Evolutionary conservation across 2,888 invertebrate species (phyloP), one percentile per base, ranked within the genome.

Genomic region (Drosophila anceps): DNA sequence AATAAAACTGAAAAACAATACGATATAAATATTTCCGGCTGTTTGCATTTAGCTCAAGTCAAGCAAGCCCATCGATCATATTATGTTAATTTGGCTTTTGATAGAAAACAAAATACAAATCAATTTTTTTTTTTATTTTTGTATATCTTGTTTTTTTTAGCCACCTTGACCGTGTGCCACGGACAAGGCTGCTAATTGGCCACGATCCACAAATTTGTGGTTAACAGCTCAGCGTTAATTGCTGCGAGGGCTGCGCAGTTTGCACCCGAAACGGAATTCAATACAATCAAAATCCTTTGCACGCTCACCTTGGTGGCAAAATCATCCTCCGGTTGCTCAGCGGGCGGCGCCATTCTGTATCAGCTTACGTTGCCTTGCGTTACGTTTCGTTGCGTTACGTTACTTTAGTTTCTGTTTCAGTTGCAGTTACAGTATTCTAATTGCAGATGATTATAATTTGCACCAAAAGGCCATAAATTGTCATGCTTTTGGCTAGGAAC

Each of bases 401-500:
- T 54, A 76, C 7, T n/a, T 10, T 13, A 15, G 13, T 9, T 44
- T 46, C 27, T 8, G 13, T 9, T 24, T 46, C 27, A 13, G 7
- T 13, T 37, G 10, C n/a, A 29, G 18, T 12, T 18, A 3, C n/a
- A 10, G 13, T 29, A 20, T 44, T 72, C 43, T 73, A 91, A 74
- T 90, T 87, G 33, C 92, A 92, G 81, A 92, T 88, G 60, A 92
- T 76, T 62, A 92, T 92, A 35, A 92, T 92, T 90, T 92, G 92
- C 66, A 92, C 92, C 60, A 92, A 84, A 41, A 92, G 84, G 53
- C 91, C 91, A 88, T 92, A 92, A 76, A 92, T 83, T 68, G 92
- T 92, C 92, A 92, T 92, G 73, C 74, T 91, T 67, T 67, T 51
- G 27, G 27, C 15, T 24, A 18, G n/a, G 4, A 61, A 31, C 39